Percentiles rank a stretch among this genome's conserved stretches.
Conservation (phyloP, 2,888 invertebrate genomes). For the Germaria angustata region DNA sequence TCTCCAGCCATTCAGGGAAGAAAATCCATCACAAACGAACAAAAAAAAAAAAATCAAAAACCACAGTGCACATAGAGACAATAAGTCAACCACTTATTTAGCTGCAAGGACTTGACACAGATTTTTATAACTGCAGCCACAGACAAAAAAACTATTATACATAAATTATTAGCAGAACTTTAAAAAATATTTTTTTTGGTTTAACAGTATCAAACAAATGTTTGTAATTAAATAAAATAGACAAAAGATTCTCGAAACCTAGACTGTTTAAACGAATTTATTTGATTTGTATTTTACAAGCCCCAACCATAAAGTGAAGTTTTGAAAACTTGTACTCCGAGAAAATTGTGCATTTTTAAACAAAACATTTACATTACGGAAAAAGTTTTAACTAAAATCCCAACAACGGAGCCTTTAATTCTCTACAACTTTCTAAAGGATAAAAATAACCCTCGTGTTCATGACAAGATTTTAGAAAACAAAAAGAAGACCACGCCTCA, state of each 20-base stretch:
- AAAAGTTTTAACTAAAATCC: slow-evolving; percentile 73
- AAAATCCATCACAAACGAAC: background rate
- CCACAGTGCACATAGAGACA: slow-evolving; percentile 44
- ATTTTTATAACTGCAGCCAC: slow-evolving; percentile 64
- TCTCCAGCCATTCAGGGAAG: slow-evolving; percentile 2
- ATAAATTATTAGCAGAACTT: background rate
- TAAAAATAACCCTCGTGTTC: slow-evolving; percentile 58
- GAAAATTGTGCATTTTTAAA: slow-evolving; percentile 29
- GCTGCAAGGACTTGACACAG: slow-evolving; percentile 70
- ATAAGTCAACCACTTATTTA: slow-evolving; percentile 50
- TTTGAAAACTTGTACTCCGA: slow-evolving; percentile 48
- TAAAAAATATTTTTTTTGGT: background rate
- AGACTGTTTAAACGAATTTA: slow-evolving; percentile 63
- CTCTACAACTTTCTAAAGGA: slow-evolving; percentile 64
- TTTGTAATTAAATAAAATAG: slow-evolving; percentile 1
- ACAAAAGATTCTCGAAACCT: background rate
- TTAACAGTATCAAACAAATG: background rate
- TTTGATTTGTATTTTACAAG: slow-evolving; percentile 9
- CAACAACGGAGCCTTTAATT: slow-evolving; percentile 80
- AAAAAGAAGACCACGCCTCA: slow-evolving; percentile 78
- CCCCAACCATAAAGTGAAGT: slow-evolving; percentile 4
- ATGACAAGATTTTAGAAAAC: slow-evolving; percentile 65
- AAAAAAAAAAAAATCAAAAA: slow-evolving; percentile 22
- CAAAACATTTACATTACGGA: slow-evolving; percentile 66
- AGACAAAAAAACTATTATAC: slow-evolving; percentile 52